Evolutionary conservation across 2,113 vertebrate species (phyloP), one percentile per base, ranked within the genome.

Genomic region (Dascyllus trimaculatus): DNA sequence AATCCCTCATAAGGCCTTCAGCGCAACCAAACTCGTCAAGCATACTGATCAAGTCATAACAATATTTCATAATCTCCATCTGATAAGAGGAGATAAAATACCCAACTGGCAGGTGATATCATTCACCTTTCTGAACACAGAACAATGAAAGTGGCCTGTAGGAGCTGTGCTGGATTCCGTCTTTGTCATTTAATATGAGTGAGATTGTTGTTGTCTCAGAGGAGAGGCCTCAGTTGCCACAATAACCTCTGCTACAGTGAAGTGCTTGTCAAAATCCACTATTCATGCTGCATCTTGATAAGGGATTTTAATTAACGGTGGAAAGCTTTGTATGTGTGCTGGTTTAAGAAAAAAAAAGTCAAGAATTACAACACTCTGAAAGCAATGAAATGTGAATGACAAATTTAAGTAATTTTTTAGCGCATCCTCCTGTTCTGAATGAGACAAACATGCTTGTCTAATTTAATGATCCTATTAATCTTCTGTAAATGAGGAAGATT

Each of bases 391-490:
- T 70, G n/a, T 64, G 43, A 32, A 48, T 21, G 53, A 40, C 22
- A 60, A 48, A 66, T 58, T 24, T 52, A 24, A 18, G 46, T 66
- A 58, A 17, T 29, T 24, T 32, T 43, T 0, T 21, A 48, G 46
- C 32, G 2, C 62, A 19, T n/a, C 45, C 11, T 52, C 22, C 19
- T 62, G 17, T 63, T 22, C 0, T 10, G 35, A 61, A 63, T 25
- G 46, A 67, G 21, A 67, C 26, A 56, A 68, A 45, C 35, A 21
- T 73, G 22, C 49, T 22, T 14, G 52, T 53, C 13, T 64, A 24
- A 63, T 75, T 67, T 56, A 71, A 67, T 58, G 24, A 54, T 57
- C 58, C 21, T 63, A 45, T 76, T 72, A 49, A 63, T 24, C 35
- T 14, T 51, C 24, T 53, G 38, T 67, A 22, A 67, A 43, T n/a